Base-by-base conservation (phyloP, 1,140 invertebrate species). In the Cyclina sinensis region DNA sequence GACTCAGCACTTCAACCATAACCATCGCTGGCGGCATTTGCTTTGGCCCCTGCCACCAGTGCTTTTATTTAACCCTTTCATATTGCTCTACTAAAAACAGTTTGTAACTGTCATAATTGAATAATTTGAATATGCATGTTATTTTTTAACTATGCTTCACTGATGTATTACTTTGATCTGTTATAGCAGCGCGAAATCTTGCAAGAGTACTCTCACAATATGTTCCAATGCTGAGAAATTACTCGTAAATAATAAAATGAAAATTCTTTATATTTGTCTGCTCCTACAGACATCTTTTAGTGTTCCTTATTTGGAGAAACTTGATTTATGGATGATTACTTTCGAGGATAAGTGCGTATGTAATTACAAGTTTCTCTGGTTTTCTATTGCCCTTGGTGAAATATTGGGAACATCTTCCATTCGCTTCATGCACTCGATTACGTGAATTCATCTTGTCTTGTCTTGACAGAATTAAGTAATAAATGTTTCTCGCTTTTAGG, bases 371-470 rank as follows among this genome's bases (percentile, higher is more conserved):
- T 7, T 43, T 43, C 43, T 7, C 43, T 43, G 14, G 43, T 43
- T 43, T 43, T 43, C 43, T 43, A 3, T 62, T 62, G 57, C 57
- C 51, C 21, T 7, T 21, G n/a, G 51, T 21, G 51, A 57, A 57
- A 57, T 57, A 62, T 62, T 62, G 24, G 57, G 57, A 62, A 62
- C 57, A 62, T 62, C n/a, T 62, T 62, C 57, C 27, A 24, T 62
- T 70, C 65, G 14, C 65, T 70, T 37, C 11, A 16, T 37, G 32
- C 24, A 37, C 65, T 37, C 65, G 35, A 70, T 70, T 70, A 70
- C 32, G 65, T 39, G 24, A 70, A 37, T 70, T 70, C 18, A 4
- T 65, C 11, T 24, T 5, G n/a, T 65, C 11, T 24, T 5, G 59
- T 30, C n/a, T 30, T 65, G 27, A 35, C n/a, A 57, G 54, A 57